These are phyloP conservation scores for Chlamydotis undulata DNA, from an alignment of 2,113 vertebrate genomes.

Conservation along the genomic window DNA sequence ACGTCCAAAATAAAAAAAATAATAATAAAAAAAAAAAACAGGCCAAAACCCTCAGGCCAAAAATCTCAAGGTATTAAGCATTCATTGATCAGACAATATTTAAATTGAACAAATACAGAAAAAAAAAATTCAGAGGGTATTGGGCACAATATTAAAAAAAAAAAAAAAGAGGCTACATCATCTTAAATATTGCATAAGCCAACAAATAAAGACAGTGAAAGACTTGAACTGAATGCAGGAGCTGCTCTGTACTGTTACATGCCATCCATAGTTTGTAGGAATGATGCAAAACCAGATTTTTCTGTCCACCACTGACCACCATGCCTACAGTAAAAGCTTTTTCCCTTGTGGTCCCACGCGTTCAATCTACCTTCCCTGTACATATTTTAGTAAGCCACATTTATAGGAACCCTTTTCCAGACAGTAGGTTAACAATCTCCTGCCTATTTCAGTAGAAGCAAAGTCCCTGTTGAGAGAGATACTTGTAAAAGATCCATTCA, in stretches of 20 bases:
- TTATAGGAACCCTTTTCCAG: not conserved
- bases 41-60: not conserved
- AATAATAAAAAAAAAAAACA: too few relatives aligned
- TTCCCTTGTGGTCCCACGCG: not conserved
- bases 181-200: not conserved
- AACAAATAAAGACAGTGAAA: not conserved
- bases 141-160: not conserved
- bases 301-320: not conserved
- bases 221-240: not conserved
- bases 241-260: fast-evolving
- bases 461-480: not conserved
- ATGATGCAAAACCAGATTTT: fast-evolving
- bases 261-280: not conserved
- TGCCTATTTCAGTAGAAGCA: not conserved
- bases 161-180: fast-evolving
- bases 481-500: not conserved
- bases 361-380: not conserved
- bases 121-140: not conserved
- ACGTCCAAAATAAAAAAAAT: not conserved
- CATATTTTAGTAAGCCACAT: fast-evolving
- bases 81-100: not conserved
- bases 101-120: not conserved
- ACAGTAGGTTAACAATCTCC: fast-evolving
- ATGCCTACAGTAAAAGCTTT: not conserved
- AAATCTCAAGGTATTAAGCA: not conserved